These are phyloP conservation scores for Bucco capensis DNA, from an alignment of 2,113 vertebrate genomes.

Conservation along the genomic window DNA sequence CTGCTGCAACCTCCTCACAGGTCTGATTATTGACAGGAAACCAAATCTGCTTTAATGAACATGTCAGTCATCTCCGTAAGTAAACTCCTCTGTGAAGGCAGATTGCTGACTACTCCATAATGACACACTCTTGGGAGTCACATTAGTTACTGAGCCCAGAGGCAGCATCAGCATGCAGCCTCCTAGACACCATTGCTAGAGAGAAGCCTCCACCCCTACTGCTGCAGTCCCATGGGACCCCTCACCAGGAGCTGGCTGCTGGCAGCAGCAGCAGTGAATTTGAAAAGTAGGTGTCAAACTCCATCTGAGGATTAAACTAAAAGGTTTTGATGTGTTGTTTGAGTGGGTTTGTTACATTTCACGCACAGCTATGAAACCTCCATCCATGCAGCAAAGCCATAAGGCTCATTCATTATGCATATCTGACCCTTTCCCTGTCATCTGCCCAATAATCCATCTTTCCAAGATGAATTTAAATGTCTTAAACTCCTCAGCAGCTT, in stretches of 20 bases:
- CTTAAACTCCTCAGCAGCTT: background rate
- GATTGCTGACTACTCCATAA: background rate
- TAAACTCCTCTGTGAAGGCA: rapidly evolving
- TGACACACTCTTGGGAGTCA: background rate
- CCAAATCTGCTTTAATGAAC: background rate
- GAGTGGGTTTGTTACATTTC: background rate
- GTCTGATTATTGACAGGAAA: background rate
- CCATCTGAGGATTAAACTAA: background rate
- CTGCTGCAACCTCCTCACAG: background rate
- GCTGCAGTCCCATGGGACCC: rapidly evolving
- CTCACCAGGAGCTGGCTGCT: background rate
- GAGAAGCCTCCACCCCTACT: background rate
- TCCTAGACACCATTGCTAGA: background rate
- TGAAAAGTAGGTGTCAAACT: background rate
- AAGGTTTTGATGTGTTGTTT: background rate
- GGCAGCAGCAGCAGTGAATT: background rate
- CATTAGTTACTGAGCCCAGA: rapidly evolving
- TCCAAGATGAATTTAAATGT: background rate
- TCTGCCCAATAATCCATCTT: conserved; percentile 27
- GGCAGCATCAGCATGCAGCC: background rate
- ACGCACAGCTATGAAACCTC: background rate
- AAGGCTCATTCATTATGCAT: conserved; percentile 42
- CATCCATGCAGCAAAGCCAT: background rate
- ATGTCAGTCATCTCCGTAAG: rapidly evolving
- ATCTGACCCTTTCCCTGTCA: conserved; percentile 12